Percentiles rank a stretch among this genome's conserved stretches.
Evolutionary conservation across 1,140 invertebrate species (phyloP).

Genomic region (Drosophila pectinifera): DNA sequence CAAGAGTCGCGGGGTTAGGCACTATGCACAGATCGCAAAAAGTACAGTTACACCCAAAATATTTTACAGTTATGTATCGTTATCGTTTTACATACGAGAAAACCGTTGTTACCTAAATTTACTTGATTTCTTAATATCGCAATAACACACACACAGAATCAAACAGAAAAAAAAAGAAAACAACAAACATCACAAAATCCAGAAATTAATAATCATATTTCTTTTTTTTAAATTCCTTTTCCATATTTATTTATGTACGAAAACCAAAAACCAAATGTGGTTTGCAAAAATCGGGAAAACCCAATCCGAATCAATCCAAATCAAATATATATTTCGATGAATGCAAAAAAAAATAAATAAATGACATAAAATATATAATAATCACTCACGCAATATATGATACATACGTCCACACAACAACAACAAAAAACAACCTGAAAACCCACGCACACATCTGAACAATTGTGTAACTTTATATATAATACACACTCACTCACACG

Average conservation of each 20-base stretch:
- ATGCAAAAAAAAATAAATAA: constrained; percentile 69
- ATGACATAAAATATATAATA: constrained; percentile 59
- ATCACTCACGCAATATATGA: constrained; percentile 66
- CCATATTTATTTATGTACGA: constrained; percentile 85
- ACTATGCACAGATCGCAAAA: constrained; percentile 51
- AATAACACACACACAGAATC: constrained; percentile 26
- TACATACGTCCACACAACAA: constrained; percentile 48
- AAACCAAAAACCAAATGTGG: constrained; percentile 84
- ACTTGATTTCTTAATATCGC: constrained; percentile 18
- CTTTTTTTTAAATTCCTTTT: constrained; percentile 84
- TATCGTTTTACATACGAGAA: constrained; percentile 40
- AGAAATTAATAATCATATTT: constrained; percentile 85
- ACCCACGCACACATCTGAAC: constrained; percentile 60
- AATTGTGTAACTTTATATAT: constrained; percentile 59
- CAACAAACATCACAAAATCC: constrained; percentile 64
- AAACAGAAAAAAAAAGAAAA: constrained; percentile 40
- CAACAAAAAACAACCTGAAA: constrained; percentile 13
- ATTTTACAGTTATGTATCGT: constrained; percentile 34
- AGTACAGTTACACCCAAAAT: constrained; percentile 42
- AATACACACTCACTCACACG: constrained; percentile 8
- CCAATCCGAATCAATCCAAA: constrained; percentile 76
- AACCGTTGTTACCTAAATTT: constrained; percentile 20
- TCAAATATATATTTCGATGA: constrained; percentile 72
- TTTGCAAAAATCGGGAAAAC: constrained; percentile 77
- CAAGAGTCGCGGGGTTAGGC: constrained; percentile 35